Base-by-base conservation (phyloP, 2,797 vertebrate species). In the Hippocampus kuda region DNA sequence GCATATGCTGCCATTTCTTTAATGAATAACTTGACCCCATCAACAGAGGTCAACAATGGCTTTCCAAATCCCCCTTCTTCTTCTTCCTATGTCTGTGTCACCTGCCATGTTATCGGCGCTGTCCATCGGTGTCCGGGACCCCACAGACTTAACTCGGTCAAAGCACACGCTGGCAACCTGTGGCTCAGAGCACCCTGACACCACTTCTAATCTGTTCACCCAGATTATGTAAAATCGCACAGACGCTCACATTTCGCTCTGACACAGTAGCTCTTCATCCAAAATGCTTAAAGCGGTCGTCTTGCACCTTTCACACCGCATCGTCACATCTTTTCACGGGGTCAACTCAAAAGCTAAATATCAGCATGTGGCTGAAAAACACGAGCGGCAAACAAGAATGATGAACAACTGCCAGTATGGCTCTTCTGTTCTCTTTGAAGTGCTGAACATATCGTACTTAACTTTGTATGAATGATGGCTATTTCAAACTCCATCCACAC, bases 11-110 rank as follows among this genome's bases (percentile, higher is more conserved):
- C 76, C 64, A 75, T 80, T 85, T 85, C 80, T 88, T 88, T 88
- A 90, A 89, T 86, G 88, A 90, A 86, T 85, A 86, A 75, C 80
- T 87, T 87, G 86, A 89, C 85, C 88, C 86, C 84, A 88, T 89
- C 85, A 83, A 83, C 81, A 71, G 77, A 86, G 88, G 85, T 88
- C 86, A 85, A 87, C 82, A 81, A 81, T 74, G 68, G 80, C 84
- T 83, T 77, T 83, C 77, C 71, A 83, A 88, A 88, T 85, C 85
- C 84, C 79, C 73, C 16, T 78, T 76, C 81, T 77, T 76, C 73
- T 78, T 76, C 73, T 71, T 75, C 69, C 78, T 8, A 38, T 68
- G 79, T 77, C 76, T 69, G 72, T 77, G 78, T 77, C 77, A 72
- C 70, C 75, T 41, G 1, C 67, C 77, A 70, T 65, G 78, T 79